Conservation (phyloP, 2,797 vertebrate genomes). For the Gambusia yucatana region DNA sequence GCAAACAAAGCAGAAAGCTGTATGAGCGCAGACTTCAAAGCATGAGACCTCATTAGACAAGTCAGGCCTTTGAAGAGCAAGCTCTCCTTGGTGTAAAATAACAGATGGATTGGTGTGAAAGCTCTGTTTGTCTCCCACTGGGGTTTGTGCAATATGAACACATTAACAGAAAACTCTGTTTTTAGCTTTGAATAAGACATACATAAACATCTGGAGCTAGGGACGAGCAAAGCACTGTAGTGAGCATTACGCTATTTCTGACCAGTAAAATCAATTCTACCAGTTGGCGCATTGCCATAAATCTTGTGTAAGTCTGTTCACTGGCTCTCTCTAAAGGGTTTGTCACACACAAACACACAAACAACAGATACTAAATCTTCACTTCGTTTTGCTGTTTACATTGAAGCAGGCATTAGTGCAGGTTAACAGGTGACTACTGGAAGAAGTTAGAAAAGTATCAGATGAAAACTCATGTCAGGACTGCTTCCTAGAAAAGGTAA, state of each 20-base stretch:
- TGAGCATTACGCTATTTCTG: slow-evolving; percentile 12
- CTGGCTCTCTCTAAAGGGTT: slow-evolving; percentile 38
- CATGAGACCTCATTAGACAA: slow-evolving; percentile 60
- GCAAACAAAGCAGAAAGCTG: slow-evolving; percentile 59
- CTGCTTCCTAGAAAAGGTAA: neutral
- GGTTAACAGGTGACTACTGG: neutral
- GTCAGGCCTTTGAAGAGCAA: slow-evolving; percentile 63
- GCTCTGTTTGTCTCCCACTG: slow-evolving; percentile 33
- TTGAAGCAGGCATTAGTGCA: neutral
- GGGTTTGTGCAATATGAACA: slow-evolving; percentile 48
- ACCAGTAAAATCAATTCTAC: slow-evolving; percentile 39
- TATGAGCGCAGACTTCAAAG: slow-evolving; percentile 70
- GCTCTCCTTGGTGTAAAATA: slow-evolving; percentile 58
- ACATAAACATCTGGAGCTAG: neutral
- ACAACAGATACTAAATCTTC: slow-evolving; percentile 3
- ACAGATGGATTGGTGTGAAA: slow-evolving; percentile 56
- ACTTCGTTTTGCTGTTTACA: slow-evolving; percentile 6
- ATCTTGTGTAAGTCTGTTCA: slow-evolving; percentile 43
- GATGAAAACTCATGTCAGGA: neutral
- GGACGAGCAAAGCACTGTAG: slow-evolving; percentile 20
- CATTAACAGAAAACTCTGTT: slow-evolving; percentile 44
- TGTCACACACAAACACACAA: neutral
- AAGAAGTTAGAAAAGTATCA: neutral
- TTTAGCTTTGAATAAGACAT: slow-evolving; percentile 38
- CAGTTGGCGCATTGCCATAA: slow-evolving; percentile 30